Evolutionary conservation across 2,113 vertebrate genomes (phyloP).

Genomic region (Lontra canadensis): DNA sequence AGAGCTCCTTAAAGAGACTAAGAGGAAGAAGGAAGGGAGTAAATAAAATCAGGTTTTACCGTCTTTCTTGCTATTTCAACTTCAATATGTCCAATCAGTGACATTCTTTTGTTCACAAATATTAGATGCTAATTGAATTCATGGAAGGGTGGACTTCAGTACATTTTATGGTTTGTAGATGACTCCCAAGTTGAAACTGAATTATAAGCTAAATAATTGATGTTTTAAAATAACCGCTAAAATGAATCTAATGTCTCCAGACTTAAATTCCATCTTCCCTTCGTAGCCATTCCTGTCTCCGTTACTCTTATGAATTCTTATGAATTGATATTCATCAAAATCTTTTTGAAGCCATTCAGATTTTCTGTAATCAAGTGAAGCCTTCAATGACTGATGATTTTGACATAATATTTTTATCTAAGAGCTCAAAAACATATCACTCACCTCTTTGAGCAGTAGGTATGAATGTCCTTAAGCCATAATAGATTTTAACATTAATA

Average conservation of each 20-base stretch:
- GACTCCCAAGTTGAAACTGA: background rate
- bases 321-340: background rate
- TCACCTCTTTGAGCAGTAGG: background rate
- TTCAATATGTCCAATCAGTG: background rate
- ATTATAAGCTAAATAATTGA: background rate
- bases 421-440: background rate
- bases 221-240: background rate
- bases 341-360: background rate
- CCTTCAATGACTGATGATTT: background rate
- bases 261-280: background rate
- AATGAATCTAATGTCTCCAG: background rate
- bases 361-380: background rate
- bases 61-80: background rate
- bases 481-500: background rate
- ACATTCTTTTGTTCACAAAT: background rate
- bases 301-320: background rate
- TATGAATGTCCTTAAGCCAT: background rate
- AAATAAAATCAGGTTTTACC: background rate
- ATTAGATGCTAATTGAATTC: background rate
- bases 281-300: background rate
- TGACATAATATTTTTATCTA: background rate
- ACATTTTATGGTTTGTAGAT: background rate
- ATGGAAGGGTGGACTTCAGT: background rate
- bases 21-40: background rate
- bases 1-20: background rate